A percentile compares a stretch with the other conserved stretches of the same genome.
Evolutionary conservation across 2,113 vertebrate species (phyloP).

Genomic region (Cynoglossus semilaevis): DNA sequence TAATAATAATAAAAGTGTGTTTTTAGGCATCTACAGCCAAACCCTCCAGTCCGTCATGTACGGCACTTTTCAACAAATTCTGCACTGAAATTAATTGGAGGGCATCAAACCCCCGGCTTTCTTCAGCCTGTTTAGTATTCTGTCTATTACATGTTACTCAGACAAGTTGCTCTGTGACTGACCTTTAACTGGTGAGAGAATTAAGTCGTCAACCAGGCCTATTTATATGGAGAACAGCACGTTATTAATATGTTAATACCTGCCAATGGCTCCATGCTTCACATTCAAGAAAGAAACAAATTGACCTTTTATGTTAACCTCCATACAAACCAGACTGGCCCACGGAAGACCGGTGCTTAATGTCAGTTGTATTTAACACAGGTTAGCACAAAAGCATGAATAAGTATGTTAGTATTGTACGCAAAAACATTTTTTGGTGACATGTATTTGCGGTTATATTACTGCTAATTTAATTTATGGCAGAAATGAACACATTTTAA

Average conservation of each 20-base stretch:
- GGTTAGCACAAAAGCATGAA: neutral
- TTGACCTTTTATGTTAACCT: conserved; percentile 57
- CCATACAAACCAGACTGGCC: conserved; percentile 41
- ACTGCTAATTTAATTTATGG: no score
- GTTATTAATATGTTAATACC: conserved; percentile 72
- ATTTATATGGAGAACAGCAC: conserved; percentile 62
- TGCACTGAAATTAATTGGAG: neutral
- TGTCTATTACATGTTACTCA: conserved; percentile 29
- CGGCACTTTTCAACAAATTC: conserved; percentile 3
- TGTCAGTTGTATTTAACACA: conserved; percentile 35
- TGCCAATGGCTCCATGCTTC: conserved; percentile 40
- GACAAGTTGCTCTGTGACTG: conserved; percentile 51
- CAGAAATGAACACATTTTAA: no score
- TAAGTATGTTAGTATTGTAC: no score
- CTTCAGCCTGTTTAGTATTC: conserved; percentile 38
- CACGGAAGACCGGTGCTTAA: conserved; percentile 46
- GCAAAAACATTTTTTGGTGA: no score
- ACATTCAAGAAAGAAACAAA: conserved; percentile 47
- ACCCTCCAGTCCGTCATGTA: neutral
- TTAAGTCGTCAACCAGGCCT: conserved; percentile 49
- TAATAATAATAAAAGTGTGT: neutral
- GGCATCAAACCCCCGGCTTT: conserved; percentile 1
- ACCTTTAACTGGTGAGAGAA: conserved; percentile 67
- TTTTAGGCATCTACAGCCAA: conserved; percentile 1
- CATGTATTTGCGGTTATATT: no score